Percentiles rank a stretch among this genome's conserved stretches.
These are phyloP conservation scores for Hestina assimilis DNA, from an alignment of 1,140 invertebrate species.

Conservation along the genomic window DNA sequence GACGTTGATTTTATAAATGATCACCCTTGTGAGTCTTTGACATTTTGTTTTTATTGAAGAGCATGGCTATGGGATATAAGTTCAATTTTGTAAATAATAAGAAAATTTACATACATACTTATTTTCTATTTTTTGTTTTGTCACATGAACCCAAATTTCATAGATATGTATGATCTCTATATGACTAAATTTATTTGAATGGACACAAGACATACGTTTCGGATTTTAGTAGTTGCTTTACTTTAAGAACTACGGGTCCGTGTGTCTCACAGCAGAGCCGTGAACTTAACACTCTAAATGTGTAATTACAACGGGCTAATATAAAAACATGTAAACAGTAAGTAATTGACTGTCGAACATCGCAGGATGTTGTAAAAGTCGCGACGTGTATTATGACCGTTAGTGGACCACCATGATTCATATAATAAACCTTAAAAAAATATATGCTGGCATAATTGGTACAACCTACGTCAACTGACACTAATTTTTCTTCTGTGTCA, in stretches of 20 bases:
- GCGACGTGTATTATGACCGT: background rate
- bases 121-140: too few species aligned
- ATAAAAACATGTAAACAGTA: conserved; percentile 27
- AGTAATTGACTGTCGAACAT: conserved; percentile 11
- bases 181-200: too few species aligned
- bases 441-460: background rate
- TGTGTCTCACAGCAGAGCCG: conserved; percentile 4
- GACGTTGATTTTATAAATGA: too few species aligned
- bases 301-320: conserved; percentile 22
- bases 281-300: conserved; percentile 20
- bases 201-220: too few species aligned
- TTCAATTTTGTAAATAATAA: too few species aligned
- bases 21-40: too few species aligned
- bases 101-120: too few species aligned
- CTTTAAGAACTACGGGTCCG: background rate
- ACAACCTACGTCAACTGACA: background rate
- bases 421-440: background rate
- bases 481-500: background rate
- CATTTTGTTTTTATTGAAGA: too few species aligned
- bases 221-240: too few species aligned
- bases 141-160: too few species aligned
- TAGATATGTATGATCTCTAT: too few species aligned
- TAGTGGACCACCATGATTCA: conserved; percentile 20
- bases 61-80: too few species aligned
- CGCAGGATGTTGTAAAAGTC: conserved; percentile 28